Evolutionary conservation across 2,888 invertebrate species (phyloP).

Genomic region (Drosophila meridiana): DNA sequence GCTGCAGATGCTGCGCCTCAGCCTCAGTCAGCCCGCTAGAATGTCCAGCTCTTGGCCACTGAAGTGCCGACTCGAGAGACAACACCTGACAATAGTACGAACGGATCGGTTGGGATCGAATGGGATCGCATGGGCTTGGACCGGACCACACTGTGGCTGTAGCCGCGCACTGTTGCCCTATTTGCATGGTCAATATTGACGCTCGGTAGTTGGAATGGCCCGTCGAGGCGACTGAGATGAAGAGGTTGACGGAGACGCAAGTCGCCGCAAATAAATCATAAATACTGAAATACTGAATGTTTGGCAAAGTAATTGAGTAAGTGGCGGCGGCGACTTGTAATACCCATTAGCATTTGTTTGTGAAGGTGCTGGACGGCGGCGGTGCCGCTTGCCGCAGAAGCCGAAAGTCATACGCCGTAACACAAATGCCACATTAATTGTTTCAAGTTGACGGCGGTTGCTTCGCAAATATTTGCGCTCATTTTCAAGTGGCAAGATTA

Average conservation of each 20-base stretch:
- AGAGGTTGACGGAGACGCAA: conserved; percentile 33
- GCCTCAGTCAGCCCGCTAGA: neutral
- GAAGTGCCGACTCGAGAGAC: conserved; percentile 65
- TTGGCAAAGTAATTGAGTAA: conserved; percentile 82
- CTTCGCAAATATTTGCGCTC: conserved; percentile 71
- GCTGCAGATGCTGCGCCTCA: conserved; percentile 20
- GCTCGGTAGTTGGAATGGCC: conserved; percentile 68
- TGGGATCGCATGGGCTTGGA: conserved; percentile 15
- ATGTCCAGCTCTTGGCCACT: conserved; percentile 29
- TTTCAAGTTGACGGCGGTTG: conserved; percentile 75
- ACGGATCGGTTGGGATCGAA: conserved; percentile 17
- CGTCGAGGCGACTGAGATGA: conserved; percentile 45
- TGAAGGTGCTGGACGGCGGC: conserved; percentile 64
- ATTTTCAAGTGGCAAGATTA: conserved; percentile 81
- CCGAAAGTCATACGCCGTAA: conserved; percentile 79
- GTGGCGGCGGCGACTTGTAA: conserved; percentile 77
- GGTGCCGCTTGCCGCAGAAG: conserved; percentile 66
- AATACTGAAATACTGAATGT: conserved; percentile 70
- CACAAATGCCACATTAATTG: conserved; percentile 82
- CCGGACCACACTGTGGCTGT: conserved; percentile 62
- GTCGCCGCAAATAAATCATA: conserved; percentile 77
- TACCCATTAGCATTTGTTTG: conserved; percentile 82
- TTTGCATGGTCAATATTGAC: conserved; percentile 76
- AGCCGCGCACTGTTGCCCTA: conserved; percentile 50
- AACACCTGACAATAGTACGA: conserved; percentile 60